Evolutionary conservation across 2,113 vertebrate species (phyloP).

Genomic region (Gavialis gangeticus): DNA sequence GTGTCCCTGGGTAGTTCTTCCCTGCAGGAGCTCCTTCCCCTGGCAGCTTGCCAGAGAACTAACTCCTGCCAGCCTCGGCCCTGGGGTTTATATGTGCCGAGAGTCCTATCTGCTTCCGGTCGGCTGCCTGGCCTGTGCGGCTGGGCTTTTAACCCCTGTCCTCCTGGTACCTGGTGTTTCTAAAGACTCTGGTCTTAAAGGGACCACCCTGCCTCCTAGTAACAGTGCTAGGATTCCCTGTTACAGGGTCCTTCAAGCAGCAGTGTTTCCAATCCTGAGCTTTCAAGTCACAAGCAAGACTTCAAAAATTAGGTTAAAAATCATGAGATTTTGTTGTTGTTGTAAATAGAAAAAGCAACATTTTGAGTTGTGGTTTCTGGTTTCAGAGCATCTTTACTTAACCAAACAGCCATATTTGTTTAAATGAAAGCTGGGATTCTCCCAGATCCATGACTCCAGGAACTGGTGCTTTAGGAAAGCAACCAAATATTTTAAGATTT

Average conservation of each 20-base stretch:
- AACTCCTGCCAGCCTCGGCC: too few relatives aligned
- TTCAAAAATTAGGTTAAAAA: conserved; percentile 61
- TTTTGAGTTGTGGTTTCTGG: conserved; percentile 9
- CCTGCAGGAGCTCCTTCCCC: too few relatives aligned
- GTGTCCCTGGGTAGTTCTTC: too few relatives aligned
- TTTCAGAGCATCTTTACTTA: background rate
- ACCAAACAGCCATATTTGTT: background rate
- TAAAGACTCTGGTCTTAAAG: too few relatives aligned
- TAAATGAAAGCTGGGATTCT: conserved; percentile 54
- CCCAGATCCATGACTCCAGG: background rate
- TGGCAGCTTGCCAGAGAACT: too few relatives aligned
- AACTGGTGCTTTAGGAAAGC: background rate
- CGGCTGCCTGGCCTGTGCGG: too few relatives aligned
- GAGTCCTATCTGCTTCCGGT: too few relatives aligned
- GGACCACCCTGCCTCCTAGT: too few relatives aligned
- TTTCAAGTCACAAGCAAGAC: conserved; percentile 40
- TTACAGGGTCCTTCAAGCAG: conserved; percentile 39
- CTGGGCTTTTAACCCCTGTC: too few relatives aligned
- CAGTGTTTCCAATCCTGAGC: conserved; percentile 11
- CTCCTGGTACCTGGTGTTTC: too few relatives aligned
- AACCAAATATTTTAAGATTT: conserved; percentile 3
- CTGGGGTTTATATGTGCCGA: too few relatives aligned
- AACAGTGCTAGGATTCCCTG: background rate
- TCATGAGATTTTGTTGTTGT: background rate
- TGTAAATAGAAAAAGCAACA: background rate